Evolutionary conservation across 2,797 vertebrate genomes (phyloP).

Genomic region (Anguilla anguilla): DNA sequence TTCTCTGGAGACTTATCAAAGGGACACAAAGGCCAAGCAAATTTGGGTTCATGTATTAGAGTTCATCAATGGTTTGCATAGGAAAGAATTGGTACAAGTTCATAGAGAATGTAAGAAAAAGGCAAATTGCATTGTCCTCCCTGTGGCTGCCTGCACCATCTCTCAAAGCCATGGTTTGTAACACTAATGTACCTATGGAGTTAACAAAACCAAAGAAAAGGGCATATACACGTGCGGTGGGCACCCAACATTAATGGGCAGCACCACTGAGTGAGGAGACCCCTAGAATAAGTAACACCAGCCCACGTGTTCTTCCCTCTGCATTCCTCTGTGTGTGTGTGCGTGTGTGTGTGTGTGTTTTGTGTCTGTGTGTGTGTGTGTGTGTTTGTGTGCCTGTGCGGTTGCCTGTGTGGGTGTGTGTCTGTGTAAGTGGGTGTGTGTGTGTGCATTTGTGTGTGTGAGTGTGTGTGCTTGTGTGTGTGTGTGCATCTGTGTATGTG

Average conservation of each 20-base stretch:
- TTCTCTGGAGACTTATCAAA: neutral
- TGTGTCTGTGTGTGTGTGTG: neutral
- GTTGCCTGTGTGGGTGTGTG: neutral
- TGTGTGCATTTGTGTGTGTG: neutral
- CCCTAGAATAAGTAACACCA: neutral
- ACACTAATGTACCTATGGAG: neutral
- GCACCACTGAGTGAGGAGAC: neutral
- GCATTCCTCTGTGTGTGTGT: neutral
- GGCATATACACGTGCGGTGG: neutral
- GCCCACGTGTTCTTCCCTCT: neutral
- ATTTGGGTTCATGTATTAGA: neutral
- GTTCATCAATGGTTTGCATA: too few relatives aligned
- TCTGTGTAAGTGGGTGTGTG: neutral
- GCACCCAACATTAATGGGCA: neutral
- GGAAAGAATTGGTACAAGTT: neutral
- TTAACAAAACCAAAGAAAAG: neutral
- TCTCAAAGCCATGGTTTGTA: neutral
- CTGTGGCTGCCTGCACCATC: conserved; percentile 1
- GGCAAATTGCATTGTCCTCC: neutral
- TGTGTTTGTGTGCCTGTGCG: neutral
- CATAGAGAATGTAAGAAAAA: neutral
- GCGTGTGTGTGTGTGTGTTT: neutral
- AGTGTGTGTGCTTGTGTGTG: neutral
- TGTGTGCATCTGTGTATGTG: neutral
- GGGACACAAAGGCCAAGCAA: neutral